phyloP scores from a whole-genome alignment of 92 coral and sea anemone genomes.

The Zoanthus sansibaricus region DNA sequence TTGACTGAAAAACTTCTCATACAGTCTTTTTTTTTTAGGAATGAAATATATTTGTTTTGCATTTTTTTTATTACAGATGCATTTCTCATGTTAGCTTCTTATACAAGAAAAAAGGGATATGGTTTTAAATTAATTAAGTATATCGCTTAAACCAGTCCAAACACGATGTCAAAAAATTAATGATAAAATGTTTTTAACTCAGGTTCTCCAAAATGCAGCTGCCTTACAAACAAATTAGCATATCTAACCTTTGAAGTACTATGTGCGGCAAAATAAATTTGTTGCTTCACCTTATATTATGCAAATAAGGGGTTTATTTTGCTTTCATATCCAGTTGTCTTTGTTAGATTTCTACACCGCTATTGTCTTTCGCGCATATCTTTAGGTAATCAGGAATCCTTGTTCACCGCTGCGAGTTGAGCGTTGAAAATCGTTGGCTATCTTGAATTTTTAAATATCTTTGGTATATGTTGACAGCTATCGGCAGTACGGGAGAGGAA shows the following conservation, averaged over 20 bases:
- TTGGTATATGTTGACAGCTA: neutral
- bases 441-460: conserved; percentile 20
- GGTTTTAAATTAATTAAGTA: neutral
- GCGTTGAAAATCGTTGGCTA: conserved; percentile 1
- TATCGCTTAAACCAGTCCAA: neutral
- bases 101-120: neutral
- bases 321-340: conserved; percentile 18
- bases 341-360: conserved; percentile 19
- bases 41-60: no score
- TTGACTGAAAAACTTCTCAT: no score
- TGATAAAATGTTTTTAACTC: neutral
- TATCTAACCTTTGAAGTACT: conserved; percentile 1
- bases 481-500: neutral
- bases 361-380: conserved; percentile 25
- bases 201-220: conserved; percentile 21
- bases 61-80: no score
- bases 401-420: conserved; percentile 19
- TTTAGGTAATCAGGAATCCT: neutral
- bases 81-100: no score
- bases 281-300: neutral
- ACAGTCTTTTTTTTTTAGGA: no score
- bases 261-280: conserved; percentile 35
- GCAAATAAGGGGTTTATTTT: conserved; percentile 38
- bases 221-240: conserved; percentile 18
- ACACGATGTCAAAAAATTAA: neutral